Evolutionary conservation across 2,113 vertebrate genomes (phyloP), one percentile per base, ranked within the genome.

Genomic region (Picathartes gymnocephalus): DNA sequence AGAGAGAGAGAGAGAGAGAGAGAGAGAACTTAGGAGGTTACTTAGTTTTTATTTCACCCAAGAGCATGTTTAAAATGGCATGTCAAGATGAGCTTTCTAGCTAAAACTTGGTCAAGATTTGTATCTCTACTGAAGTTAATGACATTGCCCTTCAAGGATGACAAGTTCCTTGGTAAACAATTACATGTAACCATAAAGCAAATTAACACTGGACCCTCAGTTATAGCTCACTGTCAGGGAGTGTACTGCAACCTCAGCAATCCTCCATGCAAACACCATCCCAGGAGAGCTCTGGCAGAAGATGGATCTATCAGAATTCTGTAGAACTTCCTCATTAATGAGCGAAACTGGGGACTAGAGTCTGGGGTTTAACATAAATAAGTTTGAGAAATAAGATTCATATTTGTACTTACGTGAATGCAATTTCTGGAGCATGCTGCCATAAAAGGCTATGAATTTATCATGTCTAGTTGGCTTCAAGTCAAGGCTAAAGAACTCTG

Each of bases 81-180:
- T 3, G 2, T 62, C 33, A 86, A 61, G 54, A 66, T 4, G 14
- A 90, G 23, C 44, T 80, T 76, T 58, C n/a, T 51, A 28, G 39
- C 20, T 58, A 45, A 73, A 90, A 85, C 27, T 31, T 58, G 30
- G 54, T 66, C 58, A 82, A 58, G 64, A 77, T 73, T 73, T 66
- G 8, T 64, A 57, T 56, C 60, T 45, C 39, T 17, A 13, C 60
- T 68, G 56, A 74, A 71, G 57, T 70, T 89, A 86, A 93, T 33
- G 71, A 31, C 37, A 37, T 66, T 88, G 69, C 18, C 87, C 90
- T 97, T 95, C 90, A 92, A 81, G 81, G 68, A 35, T 80, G 79
- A 94, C 2, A 31, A 74, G 56, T 13, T 90, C 44, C 68, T 88
- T 39, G 6, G 62, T 69, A 92, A 93, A 91, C 45, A 95, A 76